These are phyloP conservation scores for Cottoperca gobio DNA, from an alignment of 2,797 vertebrate genomes.

Conservation along the genomic window DNA sequence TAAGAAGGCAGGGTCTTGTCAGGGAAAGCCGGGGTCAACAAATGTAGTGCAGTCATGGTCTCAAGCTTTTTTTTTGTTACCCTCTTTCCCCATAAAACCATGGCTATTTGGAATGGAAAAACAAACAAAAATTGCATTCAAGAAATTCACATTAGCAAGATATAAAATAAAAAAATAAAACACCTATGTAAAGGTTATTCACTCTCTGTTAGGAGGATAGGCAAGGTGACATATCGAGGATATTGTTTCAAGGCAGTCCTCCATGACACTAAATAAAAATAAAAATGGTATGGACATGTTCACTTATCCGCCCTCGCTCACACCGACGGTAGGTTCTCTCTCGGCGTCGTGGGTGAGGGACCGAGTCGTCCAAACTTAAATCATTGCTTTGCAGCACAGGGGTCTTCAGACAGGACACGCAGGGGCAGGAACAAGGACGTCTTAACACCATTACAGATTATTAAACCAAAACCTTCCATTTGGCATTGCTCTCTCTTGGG, in stretches of 20 bases:
- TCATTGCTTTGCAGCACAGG: conserved; percentile 58
- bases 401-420: conserved; percentile 36
- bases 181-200: conserved; percentile 55
- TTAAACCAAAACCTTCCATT: conserved; percentile 51
- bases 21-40: conserved; percentile 76
- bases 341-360: neutral
- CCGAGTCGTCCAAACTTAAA: conserved; percentile 38
- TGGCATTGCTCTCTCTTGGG: conserved; percentile 58
- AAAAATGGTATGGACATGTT: conserved; percentile 54
- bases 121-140: conserved; percentile 53
- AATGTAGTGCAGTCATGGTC: conserved; percentile 86
- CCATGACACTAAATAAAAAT: conserved; percentile 55
- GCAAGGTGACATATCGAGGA: conserved; percentile 75
- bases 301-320: conserved; percentile 10
- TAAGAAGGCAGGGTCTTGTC: conserved; percentile 72
- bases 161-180: conserved; percentile 71
- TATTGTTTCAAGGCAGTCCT: conserved; percentile 80
- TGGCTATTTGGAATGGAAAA: conserved; percentile 82
- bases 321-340: neutral
- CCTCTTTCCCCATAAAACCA: conserved; percentile 76
- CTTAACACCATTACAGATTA: conserved; percentile 35
- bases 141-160: conserved; percentile 85
- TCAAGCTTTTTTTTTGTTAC: conserved; percentile 72
- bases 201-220: conserved; percentile 73
- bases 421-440: conserved; percentile 18